Evolutionary conservation across 1,140 invertebrate species (phyloP), one percentile per base, ranked within the genome.

Genomic region (Saccostrea glomerata): DNA sequence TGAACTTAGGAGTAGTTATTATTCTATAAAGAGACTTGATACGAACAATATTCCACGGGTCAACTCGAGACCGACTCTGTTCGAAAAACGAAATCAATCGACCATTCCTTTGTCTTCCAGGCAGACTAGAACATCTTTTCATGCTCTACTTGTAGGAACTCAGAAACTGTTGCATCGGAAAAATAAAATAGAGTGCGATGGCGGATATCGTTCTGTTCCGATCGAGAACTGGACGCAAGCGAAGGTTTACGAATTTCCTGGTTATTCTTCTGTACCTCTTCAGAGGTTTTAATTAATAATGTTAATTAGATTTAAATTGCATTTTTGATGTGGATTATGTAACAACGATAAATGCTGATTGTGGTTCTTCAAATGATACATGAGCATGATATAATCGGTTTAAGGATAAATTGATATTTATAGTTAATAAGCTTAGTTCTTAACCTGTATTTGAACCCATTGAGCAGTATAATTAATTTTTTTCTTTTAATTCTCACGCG

Each of bases 1-100:
- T 84, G 86, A 87, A 25, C 56, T 87, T 3, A 77, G 82, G 11
- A 87, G 86, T 84, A 82, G 82, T 66, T 87, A 87, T 47, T 87
- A 87, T 25, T 84, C 77, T 23, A 83, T 87, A 6, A 87, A 70
- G 17, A 82, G 82, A 36, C 55, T 87, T 3, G 58, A 84, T 30
- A 47, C 86, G 23, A 25, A 36, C 54, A 87, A 63, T 20, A 73
- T 85, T 15, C 86, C 36, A 63, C 56, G 17, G 40, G 55, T 25
- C 17, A 56, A 84, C 36, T 25, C 55, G 25, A 83, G 58, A 83
- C 30, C 56, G 15, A 84, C 17, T 56, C 60, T 40, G 20, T 30
- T 23, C 36, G 25, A 23, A 23, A 63, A 60, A 40, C 23, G 40
- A 54, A 83, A 66, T 36, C 70, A 77, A 25, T 77, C 70, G 25